These are phyloP conservation scores for Catostomus latipinnis DNA, from an alignment of 2,797 vertebrate genomes.

Conservation along the genomic window DNA sequence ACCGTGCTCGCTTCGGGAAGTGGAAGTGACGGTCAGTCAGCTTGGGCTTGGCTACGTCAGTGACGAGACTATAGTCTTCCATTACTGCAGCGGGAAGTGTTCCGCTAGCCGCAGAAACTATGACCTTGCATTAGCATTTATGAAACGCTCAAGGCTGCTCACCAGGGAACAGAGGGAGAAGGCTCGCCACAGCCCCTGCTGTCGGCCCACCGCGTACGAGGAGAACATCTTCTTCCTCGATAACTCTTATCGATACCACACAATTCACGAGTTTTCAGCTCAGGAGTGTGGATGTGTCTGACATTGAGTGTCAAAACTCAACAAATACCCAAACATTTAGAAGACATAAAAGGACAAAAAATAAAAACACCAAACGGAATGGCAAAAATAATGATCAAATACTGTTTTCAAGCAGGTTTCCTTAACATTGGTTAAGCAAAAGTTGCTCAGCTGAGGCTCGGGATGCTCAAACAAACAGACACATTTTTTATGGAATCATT, in stretches of 20 bases:
- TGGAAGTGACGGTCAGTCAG: constrained; percentile 84
- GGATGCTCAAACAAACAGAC: too few species aligned
- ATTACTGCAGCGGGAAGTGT: constrained; percentile 87
- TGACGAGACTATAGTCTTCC: constrained; percentile 84
- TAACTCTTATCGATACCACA: constrained; percentile 80
- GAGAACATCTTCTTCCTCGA: constrained; percentile 84
- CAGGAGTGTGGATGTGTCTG: constrained; percentile 83
- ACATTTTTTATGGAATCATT: too few species aligned
- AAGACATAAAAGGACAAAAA: background rate
- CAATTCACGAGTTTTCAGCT: constrained; percentile 83
- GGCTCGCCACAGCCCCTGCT: constrained; percentile 82
- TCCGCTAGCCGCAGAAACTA: constrained; percentile 79
- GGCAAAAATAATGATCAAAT: too few species aligned
- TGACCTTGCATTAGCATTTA: constrained; percentile 80
- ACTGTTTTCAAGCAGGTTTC: too few species aligned
- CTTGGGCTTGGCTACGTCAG: constrained; percentile 84
- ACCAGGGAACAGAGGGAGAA: constrained; percentile 76
- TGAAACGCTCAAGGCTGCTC: constrained; percentile 75
- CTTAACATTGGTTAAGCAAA: too few species aligned
- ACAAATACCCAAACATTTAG: background rate
- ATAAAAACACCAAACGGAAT: background rate
- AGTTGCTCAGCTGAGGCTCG: too few species aligned
- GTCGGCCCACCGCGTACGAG: constrained; percentile 83
- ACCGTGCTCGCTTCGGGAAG: constrained; percentile 80
- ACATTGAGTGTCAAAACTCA: background rate